Conservation (phyloP, 2,797 vertebrate species). For the Chrysocyon brachyurus region DNA sequence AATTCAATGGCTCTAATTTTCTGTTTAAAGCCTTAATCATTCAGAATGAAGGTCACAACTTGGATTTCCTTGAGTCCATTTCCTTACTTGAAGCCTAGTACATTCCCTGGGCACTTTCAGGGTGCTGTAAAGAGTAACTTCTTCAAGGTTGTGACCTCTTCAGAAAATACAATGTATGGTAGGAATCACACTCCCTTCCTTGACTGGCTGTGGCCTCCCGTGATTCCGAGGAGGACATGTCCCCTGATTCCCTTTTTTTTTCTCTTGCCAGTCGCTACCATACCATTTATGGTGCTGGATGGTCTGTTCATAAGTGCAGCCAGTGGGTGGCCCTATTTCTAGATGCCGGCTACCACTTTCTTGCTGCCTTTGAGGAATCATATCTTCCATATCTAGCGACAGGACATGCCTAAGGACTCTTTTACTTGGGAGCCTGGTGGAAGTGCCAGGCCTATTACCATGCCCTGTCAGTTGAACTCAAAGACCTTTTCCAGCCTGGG, state of each 20-base stretch:
- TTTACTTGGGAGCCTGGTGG: background rate
- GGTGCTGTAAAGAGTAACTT: background rate
- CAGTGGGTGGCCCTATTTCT: background rate
- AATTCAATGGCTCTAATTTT: slow-evolving; percentile 62
- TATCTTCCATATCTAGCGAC: background rate
- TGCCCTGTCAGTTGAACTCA: background rate
- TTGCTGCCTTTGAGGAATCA: background rate
- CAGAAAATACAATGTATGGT: background rate
- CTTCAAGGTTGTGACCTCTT: background rate
- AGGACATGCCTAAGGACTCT: background rate
- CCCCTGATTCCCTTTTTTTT: slow-evolving; percentile 19
- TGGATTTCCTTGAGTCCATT: slow-evolving; percentile 56
- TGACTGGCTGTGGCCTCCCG: background rate
- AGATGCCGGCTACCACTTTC: background rate
- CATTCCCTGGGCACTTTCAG: background rate
- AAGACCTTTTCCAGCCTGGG: background rate
- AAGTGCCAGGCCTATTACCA: background rate
- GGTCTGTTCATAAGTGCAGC: background rate
- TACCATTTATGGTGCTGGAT: background rate
- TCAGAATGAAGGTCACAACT: slow-evolving; percentile 60
- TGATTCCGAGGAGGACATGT: background rate
- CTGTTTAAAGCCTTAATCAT: slow-evolving; percentile 69
- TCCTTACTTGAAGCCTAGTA: background rate
- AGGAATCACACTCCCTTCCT: background rate
- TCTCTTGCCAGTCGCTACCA: background rate